Percentiles rank a stretch among this genome's conserved stretches.
These are phyloP conservation scores for Sardina pilchardus DNA, from an alignment of 2,113 vertebrate species.

Conservation along the genomic window DNA sequence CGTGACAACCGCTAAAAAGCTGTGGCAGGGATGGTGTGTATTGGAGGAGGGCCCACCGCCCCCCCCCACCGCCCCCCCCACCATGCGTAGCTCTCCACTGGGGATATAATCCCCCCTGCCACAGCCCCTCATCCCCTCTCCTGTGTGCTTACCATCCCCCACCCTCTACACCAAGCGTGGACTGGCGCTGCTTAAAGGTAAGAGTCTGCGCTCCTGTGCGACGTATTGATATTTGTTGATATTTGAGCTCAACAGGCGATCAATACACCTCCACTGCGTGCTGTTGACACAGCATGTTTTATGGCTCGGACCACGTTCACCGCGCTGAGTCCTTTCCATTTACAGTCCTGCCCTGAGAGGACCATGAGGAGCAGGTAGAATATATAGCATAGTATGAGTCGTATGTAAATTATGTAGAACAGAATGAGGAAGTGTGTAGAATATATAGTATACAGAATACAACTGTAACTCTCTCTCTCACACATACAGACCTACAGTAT, in stretches of 20 bases:
- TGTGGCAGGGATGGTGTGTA: not conserved
- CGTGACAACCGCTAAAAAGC: not conserved
- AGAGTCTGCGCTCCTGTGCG: not conserved
- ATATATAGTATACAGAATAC: not conserved
- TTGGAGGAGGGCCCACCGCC: not conserved
- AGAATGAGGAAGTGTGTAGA: too few relatives aligned
- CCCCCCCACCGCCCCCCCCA: too few relatives aligned
- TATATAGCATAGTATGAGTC: too few relatives aligned
- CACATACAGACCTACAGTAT: not conserved
- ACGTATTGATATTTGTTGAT: not conserved
- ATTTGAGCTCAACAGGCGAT: not conserved
- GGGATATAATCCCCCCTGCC: not conserved
- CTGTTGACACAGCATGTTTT: too few relatives aligned
- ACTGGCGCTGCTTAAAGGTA: not conserved
- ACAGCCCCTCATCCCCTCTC: not conserved
- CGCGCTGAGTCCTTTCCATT: not conserved
- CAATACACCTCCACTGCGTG: not conserved
- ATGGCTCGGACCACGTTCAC: too few relatives aligned
- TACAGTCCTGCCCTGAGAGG: not conserved
- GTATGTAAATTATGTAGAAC: too few relatives aligned
- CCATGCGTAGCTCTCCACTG: not conserved
- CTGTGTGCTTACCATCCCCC: not conserved
- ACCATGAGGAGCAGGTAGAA: too few relatives aligned
- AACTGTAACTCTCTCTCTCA: not conserved
- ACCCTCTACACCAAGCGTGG: not conserved